Evolutionary conservation across 2,113 vertebrate species (phyloP), one percentile per base, ranked within the genome.

Genomic region (Plecotus auritus): DNA sequence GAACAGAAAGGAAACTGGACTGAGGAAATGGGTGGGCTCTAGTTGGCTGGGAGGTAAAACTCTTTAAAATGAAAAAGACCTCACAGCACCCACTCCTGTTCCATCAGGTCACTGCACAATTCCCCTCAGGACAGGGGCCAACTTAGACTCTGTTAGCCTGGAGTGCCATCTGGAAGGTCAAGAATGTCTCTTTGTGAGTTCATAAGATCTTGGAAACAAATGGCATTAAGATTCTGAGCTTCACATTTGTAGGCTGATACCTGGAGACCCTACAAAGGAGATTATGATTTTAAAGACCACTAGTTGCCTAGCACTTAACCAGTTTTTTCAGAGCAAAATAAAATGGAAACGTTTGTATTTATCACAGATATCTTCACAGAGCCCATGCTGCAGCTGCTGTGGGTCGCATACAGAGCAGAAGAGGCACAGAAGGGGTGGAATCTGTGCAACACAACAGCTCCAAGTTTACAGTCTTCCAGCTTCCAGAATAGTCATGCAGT

Each of bases 141-240:
- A 2, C 40, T 16, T 23, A 56, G 12, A 6, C 13, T 61, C 16
- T 30, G 56, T 9, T 9, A 18, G 45, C 66, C 73, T 77, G 37
- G 23, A 64, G 23, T 32, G 1, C 5, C 0, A n/a, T n/a, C 5
- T 8, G 30, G 37, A 20, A 10, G 17, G 22, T 17, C 30, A n/a
- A n/a, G 40, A 37, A 30, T 1, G 1, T 32, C 35, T 2, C 13
- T 77, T 35, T 40, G 7, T 32, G 37, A 66, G 35, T 84, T 54
- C 5, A 0, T 2, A 6, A 2, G 37, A 16, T 12, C 72, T 67
- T 81, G 61, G 40, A 61, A 66, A 82, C 47, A 23, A 72, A 80
- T 4, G 9, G 11, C 37, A 9, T 40, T n/a, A 30, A 73, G 66
- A 84, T 40, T 45, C 61, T 70, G 54, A 76, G 26, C 26, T 22